Evolutionary conservation across 2,888 invertebrate species (phyloP).

Genomic region (Geophilus truncorum): DNA sequence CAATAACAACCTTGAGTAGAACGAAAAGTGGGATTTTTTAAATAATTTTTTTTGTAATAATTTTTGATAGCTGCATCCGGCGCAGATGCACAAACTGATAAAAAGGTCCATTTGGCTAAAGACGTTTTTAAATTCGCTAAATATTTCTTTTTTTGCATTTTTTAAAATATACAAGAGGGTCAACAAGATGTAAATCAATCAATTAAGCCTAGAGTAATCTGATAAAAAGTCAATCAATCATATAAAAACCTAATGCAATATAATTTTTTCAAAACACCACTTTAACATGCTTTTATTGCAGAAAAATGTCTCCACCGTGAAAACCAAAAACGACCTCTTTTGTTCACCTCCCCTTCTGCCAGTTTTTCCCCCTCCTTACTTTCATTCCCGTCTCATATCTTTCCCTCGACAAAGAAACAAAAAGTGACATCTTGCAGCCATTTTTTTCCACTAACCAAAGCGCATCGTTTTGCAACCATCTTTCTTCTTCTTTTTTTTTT

Average conservation of each 20-base stretch:
- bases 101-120: not conserved
- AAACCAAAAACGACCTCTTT: not conserved
- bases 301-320: not conserved
- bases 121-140: not conserved
- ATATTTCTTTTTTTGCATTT: not conserved
- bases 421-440: conserved; percentile 1
- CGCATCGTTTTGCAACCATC: conserved; percentile 13
- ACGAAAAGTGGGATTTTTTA: not conserved
- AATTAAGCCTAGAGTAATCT: not conserved
- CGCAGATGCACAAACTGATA: not conserved
- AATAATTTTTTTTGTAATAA: not conserved
- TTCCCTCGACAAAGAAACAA: not conserved
- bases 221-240: not conserved
- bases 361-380: not conserved
- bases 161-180: not conserved
- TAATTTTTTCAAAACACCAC: not conserved
- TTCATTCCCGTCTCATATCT: not conserved
- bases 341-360: not conserved
- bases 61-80: not conserved
- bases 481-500: not conserved
- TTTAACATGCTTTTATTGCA: not conserved
- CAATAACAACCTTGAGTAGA: conserved; percentile 1
- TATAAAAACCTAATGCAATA: not conserved
- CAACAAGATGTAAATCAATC: not conserved
- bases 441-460: not conserved